phyloP scores from a whole-genome alignment of 2,888 invertebrate genomes.

The Linnaemya vulpina region DNA sequence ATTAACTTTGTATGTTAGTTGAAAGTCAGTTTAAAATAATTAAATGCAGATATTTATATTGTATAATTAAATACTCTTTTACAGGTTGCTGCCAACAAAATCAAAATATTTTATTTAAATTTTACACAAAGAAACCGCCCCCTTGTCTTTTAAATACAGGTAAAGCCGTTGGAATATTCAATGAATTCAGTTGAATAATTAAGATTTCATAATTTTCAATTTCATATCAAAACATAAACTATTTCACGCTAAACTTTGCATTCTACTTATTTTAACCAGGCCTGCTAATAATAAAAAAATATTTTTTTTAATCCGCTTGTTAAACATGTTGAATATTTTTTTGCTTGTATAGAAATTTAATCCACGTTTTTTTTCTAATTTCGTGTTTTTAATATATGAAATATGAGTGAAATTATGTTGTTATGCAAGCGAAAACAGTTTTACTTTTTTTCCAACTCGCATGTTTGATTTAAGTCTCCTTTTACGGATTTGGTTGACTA shows the following conservation, averaged over 20 bases:
- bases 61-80: conserved; percentile 27
- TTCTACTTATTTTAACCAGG: neutral
- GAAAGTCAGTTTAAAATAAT: conserved; percentile 7
- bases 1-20: neutral
- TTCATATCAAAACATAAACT: neutral
- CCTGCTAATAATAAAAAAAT: neutral
- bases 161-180: neutral
- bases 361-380: neutral
- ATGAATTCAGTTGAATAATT: neutral
- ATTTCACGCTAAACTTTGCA: neutral
- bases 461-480: conserved; percentile 13
- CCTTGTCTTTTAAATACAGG: neutral
- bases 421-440: conserved; percentile 42
- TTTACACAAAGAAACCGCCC: conserved; percentile 6
- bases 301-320: conserved; percentile 13
- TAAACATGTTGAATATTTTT: conserved; percentile 1
- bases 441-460: neutral
- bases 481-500: conserved; percentile 13
- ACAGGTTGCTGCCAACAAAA: conserved; percentile 44
- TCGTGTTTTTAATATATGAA: conserved; percentile 16
- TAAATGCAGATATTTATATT: neutral
- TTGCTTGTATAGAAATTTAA: neutral
- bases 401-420: conserved; percentile 52
- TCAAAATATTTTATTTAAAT: conserved; percentile 1
- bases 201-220: conserved; percentile 20